phyloP scores from a whole-genome alignment of 2,113 vertebrate genomes.

The Limnothrissa miodon region DNA sequence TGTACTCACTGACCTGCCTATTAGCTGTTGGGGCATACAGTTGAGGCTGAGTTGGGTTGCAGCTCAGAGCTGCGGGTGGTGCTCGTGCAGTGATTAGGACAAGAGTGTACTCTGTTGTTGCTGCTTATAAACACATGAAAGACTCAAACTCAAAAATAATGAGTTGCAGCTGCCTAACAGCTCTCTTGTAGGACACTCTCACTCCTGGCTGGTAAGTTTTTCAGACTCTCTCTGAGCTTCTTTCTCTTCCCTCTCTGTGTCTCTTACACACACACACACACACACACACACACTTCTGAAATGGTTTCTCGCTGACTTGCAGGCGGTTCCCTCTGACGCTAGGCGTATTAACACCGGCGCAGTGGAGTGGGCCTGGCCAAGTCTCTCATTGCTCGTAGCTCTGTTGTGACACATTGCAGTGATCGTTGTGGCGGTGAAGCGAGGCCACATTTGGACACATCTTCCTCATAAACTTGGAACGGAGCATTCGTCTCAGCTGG shows the following conservation, averaged over 20 bases:
- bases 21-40: background rate
- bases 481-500: background rate
- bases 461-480: conserved; percentile 47
- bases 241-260: background rate
- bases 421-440: conserved; percentile 54
- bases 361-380: conserved; percentile 33
- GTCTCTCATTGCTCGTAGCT: conserved; percentile 50
- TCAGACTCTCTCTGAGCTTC: background rate
- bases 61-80: background rate
- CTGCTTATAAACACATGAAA: conserved; percentile 28
- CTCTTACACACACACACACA: background rate
- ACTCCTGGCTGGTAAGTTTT: background rate
- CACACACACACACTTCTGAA: background rate
- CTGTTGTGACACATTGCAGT: conserved; percentile 54
- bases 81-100: conserved; percentile 7
- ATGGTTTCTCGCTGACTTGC: conserved; percentile 49
- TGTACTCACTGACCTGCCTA: background rate
- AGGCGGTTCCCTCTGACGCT: conserved; percentile 42
- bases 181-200: background rate
- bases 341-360: conserved; percentile 19
- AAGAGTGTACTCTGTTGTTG: conserved; percentile 30
- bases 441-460: conserved; percentile 49
- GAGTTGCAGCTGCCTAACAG: conserved; percentile 28
- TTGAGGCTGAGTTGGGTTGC: background rate
- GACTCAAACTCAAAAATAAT: conserved; percentile 36